A percentile compares a stretch with the other conserved stretches of the same genome.
These are phyloP conservation scores for Sturnira hondurensis DNA, from an alignment of 2,113 vertebrate species.

Conservation along the genomic window DNA sequence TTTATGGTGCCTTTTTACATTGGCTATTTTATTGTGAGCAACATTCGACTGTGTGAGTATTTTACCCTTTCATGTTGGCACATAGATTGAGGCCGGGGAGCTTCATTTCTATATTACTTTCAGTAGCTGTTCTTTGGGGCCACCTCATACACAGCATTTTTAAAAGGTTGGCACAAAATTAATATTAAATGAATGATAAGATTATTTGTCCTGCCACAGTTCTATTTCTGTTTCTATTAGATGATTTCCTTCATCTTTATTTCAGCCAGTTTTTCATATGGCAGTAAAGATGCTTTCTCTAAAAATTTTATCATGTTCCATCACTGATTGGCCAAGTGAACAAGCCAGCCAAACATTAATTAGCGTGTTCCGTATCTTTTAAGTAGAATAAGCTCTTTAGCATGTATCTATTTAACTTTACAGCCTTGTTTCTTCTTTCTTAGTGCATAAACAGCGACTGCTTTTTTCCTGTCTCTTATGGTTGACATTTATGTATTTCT, in stretches of 20 bases:
- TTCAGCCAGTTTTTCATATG: slow-evolving; percentile 4
- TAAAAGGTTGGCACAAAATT: not conserved
- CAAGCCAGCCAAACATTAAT: not conserved
- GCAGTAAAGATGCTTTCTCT: not conserved
- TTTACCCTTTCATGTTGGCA: not conserved
- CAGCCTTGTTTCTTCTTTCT: not conserved
- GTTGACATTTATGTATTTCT: slow-evolving; percentile 99
- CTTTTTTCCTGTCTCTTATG: slow-evolving; percentile 95
- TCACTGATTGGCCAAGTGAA: not conserved
- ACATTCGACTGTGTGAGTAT: slow-evolving; percentile 95
- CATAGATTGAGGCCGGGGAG: not conserved
- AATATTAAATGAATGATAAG: not conserved
- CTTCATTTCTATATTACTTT: not conserved
- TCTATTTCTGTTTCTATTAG: not conserved
- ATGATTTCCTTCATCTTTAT: not conserved
- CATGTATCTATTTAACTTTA: not conserved
- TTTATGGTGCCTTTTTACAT: slow-evolving; percentile 99
- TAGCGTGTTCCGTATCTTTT: not conserved
- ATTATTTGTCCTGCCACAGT: not conserved
- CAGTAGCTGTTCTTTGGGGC: not conserved
- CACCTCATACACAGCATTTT: not conserved
- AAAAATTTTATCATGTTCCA: not conserved
- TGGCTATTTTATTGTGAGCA: slow-evolving; percentile 98
- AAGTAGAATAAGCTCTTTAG: not conserved
- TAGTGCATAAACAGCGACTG: slow-evolving; percentile 94